Evolutionary conservation across 2,797 vertebrate species (phyloP), one percentile per base, ranked within the genome.

Genomic region (Lerista edwardsae): DNA sequence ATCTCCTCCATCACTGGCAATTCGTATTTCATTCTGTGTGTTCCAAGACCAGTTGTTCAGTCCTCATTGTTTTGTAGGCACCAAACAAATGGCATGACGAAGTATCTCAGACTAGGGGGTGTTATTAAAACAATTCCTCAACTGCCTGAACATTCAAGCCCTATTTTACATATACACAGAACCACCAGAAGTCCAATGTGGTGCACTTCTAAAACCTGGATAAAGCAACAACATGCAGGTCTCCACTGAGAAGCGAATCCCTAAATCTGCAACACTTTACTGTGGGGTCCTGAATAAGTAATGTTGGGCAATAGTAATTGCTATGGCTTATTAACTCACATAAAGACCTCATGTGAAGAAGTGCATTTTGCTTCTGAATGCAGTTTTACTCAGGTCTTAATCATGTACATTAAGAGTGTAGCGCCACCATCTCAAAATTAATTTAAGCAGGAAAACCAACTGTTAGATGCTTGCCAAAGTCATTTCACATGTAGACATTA

Each of bases 61-160:
- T 77, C 83, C 44, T n/a, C 39, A 59, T 69, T 82, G 80, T 86
- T 88, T 91, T 82, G 55, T 51, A 69, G 87, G 85, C 75, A 93
- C 67, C 86, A 41, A 91, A 84, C 87, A 94, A 88, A 1, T 77
- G 59, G 76, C 72, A 84, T 87, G 68, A 91, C 25, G 84, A 87
- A 88, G 79, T 55, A 80, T 86, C 91, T 86, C 84, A 83, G 59
- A 82, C 85, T 84, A 72, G 64, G 90, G 72, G 55, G n/a, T 17
- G 82, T 59, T 75, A 85, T 88, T 90, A 86, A 83, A 89, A 71
- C 36, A 17, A 78, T 59, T 87, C 39, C 29, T 91, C 72, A 31
- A 72, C 29, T 68, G 11, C 8, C 61, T 83, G 84, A 75, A 41
- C 80, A 90, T 86, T 86, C 68, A 85, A 88, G 68, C 39, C n/a